Evolutionary conservation across 2,113 vertebrate species (phyloP).

Genomic region (Hippolais icterina): DNA sequence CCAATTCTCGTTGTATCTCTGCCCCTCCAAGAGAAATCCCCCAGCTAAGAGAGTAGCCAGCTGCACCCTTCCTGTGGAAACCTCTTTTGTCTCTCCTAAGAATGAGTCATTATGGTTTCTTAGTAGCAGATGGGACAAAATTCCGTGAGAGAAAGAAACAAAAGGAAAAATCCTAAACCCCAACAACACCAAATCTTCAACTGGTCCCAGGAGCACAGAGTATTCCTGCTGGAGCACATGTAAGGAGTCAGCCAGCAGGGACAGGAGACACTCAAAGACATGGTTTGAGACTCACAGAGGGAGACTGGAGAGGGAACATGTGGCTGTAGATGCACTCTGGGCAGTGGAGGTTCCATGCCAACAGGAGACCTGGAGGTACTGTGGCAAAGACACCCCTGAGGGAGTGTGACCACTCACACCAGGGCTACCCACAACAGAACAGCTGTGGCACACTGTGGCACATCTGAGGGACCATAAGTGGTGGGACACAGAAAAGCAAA

Average conservation of each 20-base stretch:
- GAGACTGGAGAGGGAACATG: not conserved
- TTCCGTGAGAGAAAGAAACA: not conserved
- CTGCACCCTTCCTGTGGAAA: not conserved
- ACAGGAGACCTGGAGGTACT: not conserved
- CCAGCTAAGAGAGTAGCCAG: not conserved
- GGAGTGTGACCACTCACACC: not conserved
- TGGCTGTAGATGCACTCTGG: not conserved
- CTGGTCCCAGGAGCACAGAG: not conserved
- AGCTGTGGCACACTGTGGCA: not conserved
- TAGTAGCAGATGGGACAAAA: not conserved
- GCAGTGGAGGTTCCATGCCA: not conserved
- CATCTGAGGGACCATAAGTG: not conserved
- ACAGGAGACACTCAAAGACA: not conserved
- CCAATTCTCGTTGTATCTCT: not conserved
- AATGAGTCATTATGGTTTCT: not conserved
- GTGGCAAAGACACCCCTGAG: not conserved
- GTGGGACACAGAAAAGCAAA: not conserved
- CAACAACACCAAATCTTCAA: not conserved
- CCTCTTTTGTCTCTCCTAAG: not conserved
- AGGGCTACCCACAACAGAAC: not conserved
- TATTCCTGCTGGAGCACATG: not conserved
- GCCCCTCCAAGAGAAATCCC: not conserved
- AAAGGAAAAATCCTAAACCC: not conserved
- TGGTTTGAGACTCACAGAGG: not conserved
- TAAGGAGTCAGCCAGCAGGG: not conserved